phyloP scores from a whole-genome alignment of 2,113 vertebrate species.

The Planiliza haematocheilus region DNA sequence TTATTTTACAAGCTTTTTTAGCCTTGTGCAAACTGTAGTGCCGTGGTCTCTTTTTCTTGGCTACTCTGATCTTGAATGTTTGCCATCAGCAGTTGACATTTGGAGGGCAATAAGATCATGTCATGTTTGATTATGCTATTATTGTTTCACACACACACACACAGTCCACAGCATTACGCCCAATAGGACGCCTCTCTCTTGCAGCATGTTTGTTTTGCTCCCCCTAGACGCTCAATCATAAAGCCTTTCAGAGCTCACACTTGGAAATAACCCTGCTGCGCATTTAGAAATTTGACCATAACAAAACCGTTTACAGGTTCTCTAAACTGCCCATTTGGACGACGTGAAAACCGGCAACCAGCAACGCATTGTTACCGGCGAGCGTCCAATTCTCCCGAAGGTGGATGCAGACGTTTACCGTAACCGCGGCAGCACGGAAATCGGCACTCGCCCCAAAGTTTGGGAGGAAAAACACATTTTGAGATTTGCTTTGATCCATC shows the following conservation, averaged over 20 bases:
- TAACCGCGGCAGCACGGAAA: slow-evolving; percentile 19
- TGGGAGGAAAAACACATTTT: slow-evolving; percentile 15
- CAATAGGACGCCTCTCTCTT: slow-evolving; percentile 44
- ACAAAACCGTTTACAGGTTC: slow-evolving; percentile 57
- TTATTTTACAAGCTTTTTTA: slow-evolving; percentile 44
- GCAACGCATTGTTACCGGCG: slow-evolving; percentile 39
- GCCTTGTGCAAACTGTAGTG: slow-evolving; percentile 14
- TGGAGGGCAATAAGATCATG: slow-evolving; percentile 58
- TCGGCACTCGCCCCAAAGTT: slow-evolving; percentile 16
- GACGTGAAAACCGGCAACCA: slow-evolving; percentile 50
- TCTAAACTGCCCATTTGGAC: slow-evolving; percentile 60
- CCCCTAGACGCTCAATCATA: slow-evolving; percentile 40
- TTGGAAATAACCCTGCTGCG: slow-evolving; percentile 57
- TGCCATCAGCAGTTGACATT: slow-evolving; percentile 58
- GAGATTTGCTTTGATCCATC: slow-evolving; percentile 1
- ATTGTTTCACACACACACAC: slow-evolving; percentile 35
- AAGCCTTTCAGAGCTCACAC: slow-evolving; percentile 43
- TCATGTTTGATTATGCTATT: slow-evolving; percentile 66
- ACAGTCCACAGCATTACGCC: slow-evolving; percentile 53
- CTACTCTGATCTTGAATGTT: slow-evolving; percentile 41
- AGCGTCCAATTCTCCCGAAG: slow-evolving; percentile 31
- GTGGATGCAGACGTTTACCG: slow-evolving; percentile 37
- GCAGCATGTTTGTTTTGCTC: slow-evolving; percentile 60
- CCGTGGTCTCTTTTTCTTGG: slow-evolving; percentile 14
- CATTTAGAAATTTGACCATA: slow-evolving; percentile 63